Conservation (phyloP, 2,888 invertebrate genomes). For the Aphelenchoides bicaudatus region DNA sequence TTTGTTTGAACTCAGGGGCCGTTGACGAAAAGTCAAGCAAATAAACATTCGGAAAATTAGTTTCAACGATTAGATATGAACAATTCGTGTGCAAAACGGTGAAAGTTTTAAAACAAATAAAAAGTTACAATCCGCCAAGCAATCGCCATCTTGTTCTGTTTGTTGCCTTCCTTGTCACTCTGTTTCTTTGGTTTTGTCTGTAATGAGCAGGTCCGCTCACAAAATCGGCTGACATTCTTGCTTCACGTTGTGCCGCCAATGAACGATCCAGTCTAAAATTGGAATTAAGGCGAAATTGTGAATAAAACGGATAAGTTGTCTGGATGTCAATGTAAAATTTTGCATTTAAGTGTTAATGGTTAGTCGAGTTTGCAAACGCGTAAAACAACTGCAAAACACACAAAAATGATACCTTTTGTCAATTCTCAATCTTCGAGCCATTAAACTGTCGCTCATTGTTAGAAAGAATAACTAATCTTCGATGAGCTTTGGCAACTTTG, state of each 20-base stretch:
- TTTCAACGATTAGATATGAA: neutral
- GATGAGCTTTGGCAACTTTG: too few relatives aligned
- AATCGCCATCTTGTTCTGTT: slow-evolving; percentile 17
- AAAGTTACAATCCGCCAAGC: slow-evolving; percentile 7
- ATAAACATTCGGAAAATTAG: neutral
- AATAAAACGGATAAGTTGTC: too few relatives aligned
- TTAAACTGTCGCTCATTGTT: too few relatives aligned
- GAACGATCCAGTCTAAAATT: slow-evolving; percentile 10
- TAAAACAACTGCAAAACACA: too few relatives aligned
- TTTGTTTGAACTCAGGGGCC: too few relatives aligned
- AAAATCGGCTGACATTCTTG: slow-evolving; percentile 18
- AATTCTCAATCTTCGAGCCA: too few relatives aligned
- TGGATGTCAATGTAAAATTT: too few relatives aligned
- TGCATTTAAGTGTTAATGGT: too few relatives aligned
- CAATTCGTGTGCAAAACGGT: too few relatives aligned
- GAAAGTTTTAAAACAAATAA: neutral
- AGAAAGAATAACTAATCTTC: too few relatives aligned
- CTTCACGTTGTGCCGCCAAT: slow-evolving; percentile 10
- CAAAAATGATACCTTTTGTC: too few relatives aligned
- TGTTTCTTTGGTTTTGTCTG: slow-evolving; percentile 3
- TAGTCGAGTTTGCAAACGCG: too few relatives aligned
- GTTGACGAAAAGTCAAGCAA: neutral
- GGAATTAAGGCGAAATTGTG: neutral
- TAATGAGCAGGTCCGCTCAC: neutral
- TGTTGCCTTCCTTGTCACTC: slow-evolving; percentile 9